Evolutionary conservation across 2,888 invertebrate genomes (phyloP).

Genomic region (Trissoscelio sp.): DNA sequence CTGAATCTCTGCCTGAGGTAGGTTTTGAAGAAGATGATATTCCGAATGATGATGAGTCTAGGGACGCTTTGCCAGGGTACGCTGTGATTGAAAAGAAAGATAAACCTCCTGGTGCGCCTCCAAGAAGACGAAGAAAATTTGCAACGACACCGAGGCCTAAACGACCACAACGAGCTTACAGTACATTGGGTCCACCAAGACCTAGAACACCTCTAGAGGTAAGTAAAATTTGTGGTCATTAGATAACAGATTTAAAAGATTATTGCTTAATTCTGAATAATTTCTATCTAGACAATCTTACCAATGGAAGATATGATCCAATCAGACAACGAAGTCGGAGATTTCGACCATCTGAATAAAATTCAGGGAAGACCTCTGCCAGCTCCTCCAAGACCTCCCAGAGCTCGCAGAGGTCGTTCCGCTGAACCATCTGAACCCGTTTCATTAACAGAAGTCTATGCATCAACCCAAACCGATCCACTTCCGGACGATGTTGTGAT

Average conservation of each 20-base stretch:
- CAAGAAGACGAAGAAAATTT: conserved; percentile 85
- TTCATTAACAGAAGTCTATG: conserved; percentile 86
- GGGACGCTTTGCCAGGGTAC: conserved; percentile 86
- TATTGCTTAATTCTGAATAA: no score
- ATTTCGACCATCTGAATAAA: conserved; percentile 88
- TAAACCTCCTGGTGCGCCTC: conserved; percentile 86
- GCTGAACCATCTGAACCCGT: conserved; percentile 68
- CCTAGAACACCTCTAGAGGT: conserved; percentile 81
- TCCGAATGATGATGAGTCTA: conserved; percentile 80
- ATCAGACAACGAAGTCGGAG: conserved; percentile 60
- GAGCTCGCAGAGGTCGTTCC: conserved; percentile 83
- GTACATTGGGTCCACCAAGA: conserved; percentile 86
- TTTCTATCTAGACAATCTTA: conserved; percentile 13
- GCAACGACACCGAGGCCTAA: conserved; percentile 88
- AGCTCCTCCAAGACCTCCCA: conserved; percentile 93
- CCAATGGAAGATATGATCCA: conserved; percentile 29
- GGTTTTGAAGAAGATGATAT: conserved; percentile 83
- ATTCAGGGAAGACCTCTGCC: conserved; percentile 94
- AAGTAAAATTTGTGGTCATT: conserved; percentile 70
- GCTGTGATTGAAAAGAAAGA: conserved; percentile 90
- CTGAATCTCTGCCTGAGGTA: conserved; percentile 86
- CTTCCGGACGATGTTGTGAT: conserved; percentile 89
- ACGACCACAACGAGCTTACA: conserved; percentile 86
- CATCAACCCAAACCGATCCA: conserved; percentile 94
- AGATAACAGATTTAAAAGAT: no score